Evolutionary conservation across 2,888 invertebrate genomes (phyloP).

Genomic region (Rhimphoctona megacephalus): DNA sequence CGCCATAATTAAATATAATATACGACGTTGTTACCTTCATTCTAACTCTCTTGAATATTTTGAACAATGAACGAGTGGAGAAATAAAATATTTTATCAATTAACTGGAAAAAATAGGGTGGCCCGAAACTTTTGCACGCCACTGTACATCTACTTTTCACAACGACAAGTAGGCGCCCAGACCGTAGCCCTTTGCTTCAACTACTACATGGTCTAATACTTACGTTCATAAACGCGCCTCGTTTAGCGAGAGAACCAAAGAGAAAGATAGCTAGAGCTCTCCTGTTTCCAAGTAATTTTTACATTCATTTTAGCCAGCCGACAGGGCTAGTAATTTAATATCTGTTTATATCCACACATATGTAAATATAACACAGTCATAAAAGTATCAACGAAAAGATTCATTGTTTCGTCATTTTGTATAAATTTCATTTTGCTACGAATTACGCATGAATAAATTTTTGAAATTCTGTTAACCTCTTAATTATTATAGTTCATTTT

Average conservation of each 20-base stretch:
- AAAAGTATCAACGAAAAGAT: constrained; percentile 8
- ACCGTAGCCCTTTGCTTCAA: constrained; percentile 51
- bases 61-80: too few relatives aligned
- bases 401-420: neutral
- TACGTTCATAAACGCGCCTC: constrained; percentile 52
- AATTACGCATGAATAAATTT: neutral
- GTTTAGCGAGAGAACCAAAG: constrained; percentile 47
- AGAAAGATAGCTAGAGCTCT: constrained; percentile 1
- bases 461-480: neutral
- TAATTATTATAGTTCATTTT: neutral
- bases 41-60: too few relatives aligned
- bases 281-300: constrained; percentile 38
- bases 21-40: too few relatives aligned
- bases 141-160: constrained; percentile 20
- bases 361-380: neutral
- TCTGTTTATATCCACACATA: neutral
- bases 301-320: constrained; percentile 33
- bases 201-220: constrained; percentile 55
- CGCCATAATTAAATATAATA: too few relatives aligned
- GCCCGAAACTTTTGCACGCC: too few relatives aligned
- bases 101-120: too few relatives aligned
- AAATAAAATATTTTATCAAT: too few relatives aligned
- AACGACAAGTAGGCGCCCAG: constrained; percentile 58
- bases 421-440: neutral
- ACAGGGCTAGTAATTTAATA: constrained; percentile 43